These are phyloP conservation scores for Euborellia annulipes DNA, from an alignment of 1,140 invertebrate genomes.

Conservation along the genomic window DNA sequence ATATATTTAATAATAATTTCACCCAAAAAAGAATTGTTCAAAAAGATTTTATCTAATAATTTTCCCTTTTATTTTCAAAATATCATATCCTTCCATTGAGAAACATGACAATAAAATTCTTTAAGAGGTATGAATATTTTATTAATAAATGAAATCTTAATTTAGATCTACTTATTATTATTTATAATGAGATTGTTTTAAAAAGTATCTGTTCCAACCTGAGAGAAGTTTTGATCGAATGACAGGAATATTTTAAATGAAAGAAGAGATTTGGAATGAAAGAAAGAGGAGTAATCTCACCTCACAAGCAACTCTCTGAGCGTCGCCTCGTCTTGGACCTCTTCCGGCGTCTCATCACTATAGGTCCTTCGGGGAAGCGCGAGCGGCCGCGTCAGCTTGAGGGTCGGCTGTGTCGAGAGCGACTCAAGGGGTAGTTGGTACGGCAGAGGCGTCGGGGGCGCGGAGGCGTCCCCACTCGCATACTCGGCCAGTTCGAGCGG, in stretches of 20 bases:
- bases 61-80: no score
- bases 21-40: no score
- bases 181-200: no score
- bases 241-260: not conserved
- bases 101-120: no score
- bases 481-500: conserved; percentile 10
- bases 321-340: conserved; percentile 60
- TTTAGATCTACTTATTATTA: no score
- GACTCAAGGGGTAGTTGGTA: conserved; percentile 24
- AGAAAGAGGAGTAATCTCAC: conserved; percentile 24
- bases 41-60: no score
- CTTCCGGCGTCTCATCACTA: conserved; percentile 37
- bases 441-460: conserved; percentile 29
- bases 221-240: no score
- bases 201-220: no score
- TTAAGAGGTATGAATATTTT: no score
- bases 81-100: no score
- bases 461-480: conserved; percentile 12
- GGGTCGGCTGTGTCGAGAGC: conserved; percentile 22
- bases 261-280: conserved; percentile 5
- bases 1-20: no score
- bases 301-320: conserved; percentile 74
- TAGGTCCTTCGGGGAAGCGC: conserved; percentile 25
- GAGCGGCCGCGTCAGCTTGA: conserved; percentile 28
- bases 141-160: no score